Evolutionary conservation across 1,140 invertebrate species (phyloP), one percentile per base, ranked within the genome.

Genomic region (Hypsibius dujardini): DNA sequence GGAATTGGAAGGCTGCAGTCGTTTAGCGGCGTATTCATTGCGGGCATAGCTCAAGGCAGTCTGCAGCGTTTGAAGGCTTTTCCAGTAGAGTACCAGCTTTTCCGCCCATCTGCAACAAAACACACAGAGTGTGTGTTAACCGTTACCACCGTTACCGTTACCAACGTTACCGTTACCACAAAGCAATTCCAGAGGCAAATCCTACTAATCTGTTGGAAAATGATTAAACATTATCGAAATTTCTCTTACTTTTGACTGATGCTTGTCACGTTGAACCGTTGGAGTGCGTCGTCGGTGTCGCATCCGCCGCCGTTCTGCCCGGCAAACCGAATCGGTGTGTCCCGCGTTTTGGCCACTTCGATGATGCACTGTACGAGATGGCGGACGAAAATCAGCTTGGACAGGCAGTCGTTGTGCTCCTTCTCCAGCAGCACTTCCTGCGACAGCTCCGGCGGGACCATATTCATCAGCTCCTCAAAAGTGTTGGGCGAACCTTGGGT

Each of bases 381-480:
- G 50, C 92, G 80, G 15, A 95, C 90, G 81, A 95, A 96, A 77
- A 91, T 91, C 56, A 96, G 82, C 79, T 95, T 95, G 1, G 90
- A 89, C 74, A 96, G 80, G 2, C 89, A 91, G 78, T 95, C 90
- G 80, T 92, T 93, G 80, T 96, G 93, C 77, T 92, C 90, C 72
- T 87, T 85, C 84, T 94, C 91, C 73, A 96, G 84, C 40, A 98
- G 82, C 42, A 93, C 96, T 81, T 98, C 94, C 80, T 95, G 91
- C 50, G 90, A 89, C 71, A 98, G 80, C 78, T 95, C 92, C 2
- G 92, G 92, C 46, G 88, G 85, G 46, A 90, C 85, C 81, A 94
- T 95, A 73, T 86, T 86, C 73, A 89, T 84, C 72, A 86, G 87
- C 72, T 85, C 80, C 59, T 83, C 80, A 72, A 81, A 78, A 28